phyloP scores from a whole-genome alignment of 1,140 invertebrate genomes.

The Thaumetopoea pityocampa region DNA sequence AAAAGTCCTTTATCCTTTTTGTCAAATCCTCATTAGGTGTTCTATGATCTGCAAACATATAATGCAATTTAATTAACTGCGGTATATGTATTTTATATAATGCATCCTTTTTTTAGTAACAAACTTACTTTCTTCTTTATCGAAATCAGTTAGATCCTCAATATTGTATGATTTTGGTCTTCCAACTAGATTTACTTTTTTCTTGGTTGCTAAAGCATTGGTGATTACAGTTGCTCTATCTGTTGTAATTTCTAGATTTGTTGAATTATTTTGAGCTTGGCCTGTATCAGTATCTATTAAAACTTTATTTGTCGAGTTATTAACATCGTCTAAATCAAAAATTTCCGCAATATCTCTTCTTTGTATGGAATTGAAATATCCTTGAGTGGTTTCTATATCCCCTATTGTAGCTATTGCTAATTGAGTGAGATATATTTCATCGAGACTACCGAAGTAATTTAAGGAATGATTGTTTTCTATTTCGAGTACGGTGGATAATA shows the following conservation, averaged over 20 bases:
- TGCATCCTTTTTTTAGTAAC: conserved; percentile 8
- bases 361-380: conserved; percentile 29
- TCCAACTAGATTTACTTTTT: conserved; percentile 34
- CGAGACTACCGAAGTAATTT: conserved; percentile 42
- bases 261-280: not conserved
- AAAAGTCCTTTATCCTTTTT: conserved; percentile 25
- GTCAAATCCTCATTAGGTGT: conserved; percentile 15
- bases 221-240: conserved; percentile 15
- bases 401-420: conserved; percentile 42
- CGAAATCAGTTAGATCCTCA: conserved; percentile 37
- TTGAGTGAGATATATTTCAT: conserved; percentile 54
- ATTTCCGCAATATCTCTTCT: conserved; percentile 31
- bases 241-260: conserved; percentile 4
- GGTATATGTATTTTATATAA: conserved; percentile 17
- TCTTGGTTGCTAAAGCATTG: too few relatives aligned
- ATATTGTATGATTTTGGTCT: conserved; percentile 51
- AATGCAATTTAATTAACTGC: conserved; percentile 15
- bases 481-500: conserved; percentile 46
- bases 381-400: conserved; percentile 17
- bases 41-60: conserved; percentile 50
- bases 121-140: conserved; percentile 35
- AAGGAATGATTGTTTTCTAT: conserved; percentile 43
- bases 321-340: conserved; percentile 9
- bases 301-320: not conserved
- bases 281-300: not conserved